These are phyloP conservation scores for Stomatorhinus walkeri DNA, from an alignment of 2,797 vertebrate species.

Conservation along the genomic window DNA sequence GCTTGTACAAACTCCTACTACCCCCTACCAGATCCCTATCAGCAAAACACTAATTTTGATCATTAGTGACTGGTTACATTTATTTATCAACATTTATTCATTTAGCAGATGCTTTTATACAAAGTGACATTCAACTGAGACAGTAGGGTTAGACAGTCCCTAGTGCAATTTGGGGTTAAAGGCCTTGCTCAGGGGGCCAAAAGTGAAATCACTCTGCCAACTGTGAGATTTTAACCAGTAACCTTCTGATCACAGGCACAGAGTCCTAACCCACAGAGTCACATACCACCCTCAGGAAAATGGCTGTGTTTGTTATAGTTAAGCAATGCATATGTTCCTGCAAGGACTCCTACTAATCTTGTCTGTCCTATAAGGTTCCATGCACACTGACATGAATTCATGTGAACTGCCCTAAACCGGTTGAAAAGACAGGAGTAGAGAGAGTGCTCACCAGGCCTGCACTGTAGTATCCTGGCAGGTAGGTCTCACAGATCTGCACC, in stretches of 20 bases:
- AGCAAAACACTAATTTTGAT: not conserved
- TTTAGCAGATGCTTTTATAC: not conserved
- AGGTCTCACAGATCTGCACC: constrained; percentile 88
- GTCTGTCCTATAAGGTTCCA: not conserved
- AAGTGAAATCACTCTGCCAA: not conserved
- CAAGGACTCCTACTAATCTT: not conserved
- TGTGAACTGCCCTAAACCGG: not conserved
- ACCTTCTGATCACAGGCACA: not conserved
- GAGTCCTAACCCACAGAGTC: not conserved
- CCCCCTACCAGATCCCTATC: not conserved
- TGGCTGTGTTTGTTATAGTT: not conserved
- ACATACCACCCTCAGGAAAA: not conserved
- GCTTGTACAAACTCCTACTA: not conserved
- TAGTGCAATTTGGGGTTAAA: not conserved
- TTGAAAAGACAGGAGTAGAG: not conserved
- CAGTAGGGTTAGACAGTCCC: not conserved
- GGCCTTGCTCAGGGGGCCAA: not conserved
- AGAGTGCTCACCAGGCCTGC: constrained; percentile 75
- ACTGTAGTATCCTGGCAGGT: constrained; percentile 86
- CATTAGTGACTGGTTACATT: not conserved
- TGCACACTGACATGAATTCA: not conserved
- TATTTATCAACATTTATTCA: not conserved
- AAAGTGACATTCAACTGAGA: not conserved
- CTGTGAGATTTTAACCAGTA: not conserved
- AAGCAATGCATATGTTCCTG: not conserved